These are phyloP conservation scores for Halcyon chelicuti DNA, from an alignment of 2,797 vertebrate genomes.

Conservation along the genomic window DNA sequence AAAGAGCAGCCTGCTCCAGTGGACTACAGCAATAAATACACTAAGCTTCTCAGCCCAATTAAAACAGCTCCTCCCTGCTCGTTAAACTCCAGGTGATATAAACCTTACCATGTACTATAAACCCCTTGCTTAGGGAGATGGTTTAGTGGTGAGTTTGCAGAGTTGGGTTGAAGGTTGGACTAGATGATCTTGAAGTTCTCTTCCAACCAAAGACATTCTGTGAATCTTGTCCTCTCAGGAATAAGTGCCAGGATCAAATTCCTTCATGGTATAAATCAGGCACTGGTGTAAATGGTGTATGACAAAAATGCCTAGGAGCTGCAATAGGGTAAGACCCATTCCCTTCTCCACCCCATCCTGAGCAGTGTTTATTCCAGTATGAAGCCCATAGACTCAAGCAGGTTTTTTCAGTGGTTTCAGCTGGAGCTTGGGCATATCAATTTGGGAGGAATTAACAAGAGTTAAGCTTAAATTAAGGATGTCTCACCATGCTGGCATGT, in stretches of 20 bases:
- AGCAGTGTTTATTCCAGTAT: background rate
- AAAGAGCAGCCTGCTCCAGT: rapidly evolving
- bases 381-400: background rate
- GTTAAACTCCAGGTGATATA: background rate
- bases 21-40: rapidly evolving
- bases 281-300: background rate
- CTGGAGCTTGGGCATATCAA: background rate
- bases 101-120: background rate
- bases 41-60: background rate
- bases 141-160: too few relatives aligned
- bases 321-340: background rate
- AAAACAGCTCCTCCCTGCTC: background rate
- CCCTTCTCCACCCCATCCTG: too few relatives aligned
- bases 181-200: too few relatives aligned
- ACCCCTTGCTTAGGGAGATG: too few relatives aligned
- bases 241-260: background rate
- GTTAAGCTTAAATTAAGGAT: background rate
- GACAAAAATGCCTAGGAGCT: background rate
- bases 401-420: background rate
- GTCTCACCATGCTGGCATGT: rapidly evolving
- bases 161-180: too few relatives aligned
- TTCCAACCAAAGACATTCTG: too few relatives aligned
- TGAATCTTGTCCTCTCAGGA: too few relatives aligned
- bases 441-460: too few relatives aligned
- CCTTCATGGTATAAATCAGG: background rate